phyloP scores from a whole-genome alignment of 2,797 vertebrate species.

The Salarias fasciatus region DNA sequence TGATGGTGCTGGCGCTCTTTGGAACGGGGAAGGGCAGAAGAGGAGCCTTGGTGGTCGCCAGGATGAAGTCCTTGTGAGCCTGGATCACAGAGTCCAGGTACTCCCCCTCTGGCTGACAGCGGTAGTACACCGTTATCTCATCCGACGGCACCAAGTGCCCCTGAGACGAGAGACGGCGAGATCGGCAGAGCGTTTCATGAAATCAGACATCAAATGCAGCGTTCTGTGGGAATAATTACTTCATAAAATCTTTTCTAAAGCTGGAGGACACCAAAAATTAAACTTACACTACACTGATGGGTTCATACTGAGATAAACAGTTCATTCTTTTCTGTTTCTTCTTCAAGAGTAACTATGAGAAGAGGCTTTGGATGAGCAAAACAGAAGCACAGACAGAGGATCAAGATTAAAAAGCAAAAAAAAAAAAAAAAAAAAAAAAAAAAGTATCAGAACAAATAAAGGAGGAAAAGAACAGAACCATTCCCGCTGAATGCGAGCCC shows the following conservation, averaged over 20 bases:
- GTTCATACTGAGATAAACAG: too few species aligned
- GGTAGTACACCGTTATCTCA: slow-evolving; percentile 93
- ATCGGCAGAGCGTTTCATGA: background rate
- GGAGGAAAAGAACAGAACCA: slow-evolving; percentile 25
- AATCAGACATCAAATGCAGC: background rate
- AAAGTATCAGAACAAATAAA: slow-evolving; percentile 45
- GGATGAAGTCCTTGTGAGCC: slow-evolving; percentile 91
- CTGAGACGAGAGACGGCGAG: slow-evolving; percentile 69
- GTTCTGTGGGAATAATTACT: background rate
- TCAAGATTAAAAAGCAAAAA: slow-evolving; percentile 34
- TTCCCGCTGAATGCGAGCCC: slow-evolving; percentile 56
- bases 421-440: slow-evolving; percentile 24
- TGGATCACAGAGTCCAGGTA: slow-evolving; percentile 93
- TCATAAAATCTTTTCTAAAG: too few species aligned
- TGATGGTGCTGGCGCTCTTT: slow-evolving; percentile 84
- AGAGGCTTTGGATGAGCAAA: slow-evolving; percentile 25
- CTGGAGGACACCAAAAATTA: too few species aligned
- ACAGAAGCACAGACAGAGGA: slow-evolving; percentile 20
- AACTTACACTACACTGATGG: too few species aligned
- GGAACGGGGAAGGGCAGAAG: slow-evolving; percentile 89
- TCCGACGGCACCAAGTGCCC: slow-evolving; percentile 94
- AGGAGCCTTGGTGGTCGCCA: slow-evolving; percentile 92
- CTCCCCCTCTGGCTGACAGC: slow-evolving; percentile 83
- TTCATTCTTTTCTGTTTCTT: background rate
- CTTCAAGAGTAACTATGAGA: slow-evolving; percentile 25